A percentile compares a stretch with the other conserved stretches of the same genome.
These are phyloP conservation scores for Cremastinae sp. DNA, from an alignment of 2,888 invertebrate genomes.

Conservation along the genomic window DNA sequence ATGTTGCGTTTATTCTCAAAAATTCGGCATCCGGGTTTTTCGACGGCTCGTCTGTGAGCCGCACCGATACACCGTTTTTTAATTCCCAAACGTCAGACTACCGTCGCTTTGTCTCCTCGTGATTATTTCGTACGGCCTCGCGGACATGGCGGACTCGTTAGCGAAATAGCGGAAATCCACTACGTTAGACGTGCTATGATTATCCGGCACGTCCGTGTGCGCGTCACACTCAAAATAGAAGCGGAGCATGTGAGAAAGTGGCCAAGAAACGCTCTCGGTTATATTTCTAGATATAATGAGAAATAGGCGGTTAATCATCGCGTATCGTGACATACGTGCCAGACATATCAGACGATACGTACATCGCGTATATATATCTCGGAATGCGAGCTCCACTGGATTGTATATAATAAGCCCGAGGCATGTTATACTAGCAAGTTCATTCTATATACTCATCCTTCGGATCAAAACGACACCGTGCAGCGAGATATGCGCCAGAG, in stretches of 20 bases:
- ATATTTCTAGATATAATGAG: slow-evolving; percentile 14
- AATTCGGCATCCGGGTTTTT: no score
- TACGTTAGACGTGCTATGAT: slow-evolving; percentile 1
- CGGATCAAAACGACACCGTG: slow-evolving; percentile 68
- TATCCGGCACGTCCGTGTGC: slow-evolving; percentile 5
- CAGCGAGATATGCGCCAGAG: no score
- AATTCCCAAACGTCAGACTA: no score
- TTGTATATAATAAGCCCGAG: slow-evolving; percentile 75
- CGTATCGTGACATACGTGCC: slow-evolving; percentile 72
- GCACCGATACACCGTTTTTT: no score
- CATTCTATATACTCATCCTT: slow-evolving; percentile 59
- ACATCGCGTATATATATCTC: slow-evolving; percentile 51
- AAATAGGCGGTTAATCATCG: slow-evolving; percentile 70
- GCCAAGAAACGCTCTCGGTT: background rate
- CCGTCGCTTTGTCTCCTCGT: no score
- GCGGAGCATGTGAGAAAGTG: slow-evolving; percentile 19
- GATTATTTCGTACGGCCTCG: no score
- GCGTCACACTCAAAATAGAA: slow-evolving; percentile 3
- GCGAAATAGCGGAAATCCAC: background rate
- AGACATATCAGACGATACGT: slow-evolving; percentile 71
- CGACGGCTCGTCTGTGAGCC: no score
- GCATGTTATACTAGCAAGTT: slow-evolving; percentile 62
- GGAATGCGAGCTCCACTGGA: slow-evolving; percentile 29
- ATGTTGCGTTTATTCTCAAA: no score
- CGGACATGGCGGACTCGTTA: background rate